These are phyloP conservation scores for Drosophila koepferae DNA, from an alignment of 2,888 invertebrate species.

Conservation along the genomic window DNA sequence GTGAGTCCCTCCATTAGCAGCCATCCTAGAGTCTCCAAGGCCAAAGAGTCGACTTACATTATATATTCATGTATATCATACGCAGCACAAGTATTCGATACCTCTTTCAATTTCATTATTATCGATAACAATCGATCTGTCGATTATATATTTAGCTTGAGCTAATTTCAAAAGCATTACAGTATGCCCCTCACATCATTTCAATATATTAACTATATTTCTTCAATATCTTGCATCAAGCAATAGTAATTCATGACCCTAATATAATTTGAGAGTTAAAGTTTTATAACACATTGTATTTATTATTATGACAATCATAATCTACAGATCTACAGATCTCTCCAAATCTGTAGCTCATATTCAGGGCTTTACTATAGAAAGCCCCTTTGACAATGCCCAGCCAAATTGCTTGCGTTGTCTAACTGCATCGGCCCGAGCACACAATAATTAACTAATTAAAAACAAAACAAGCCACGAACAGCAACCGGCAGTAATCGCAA, in stretches of 20 bases:
- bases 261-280: too few relatives aligned
- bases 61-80: too few relatives aligned
- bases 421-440: slow-evolving; percentile 53
- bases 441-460: slow-evolving; percentile 72
- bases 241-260: too few relatives aligned
- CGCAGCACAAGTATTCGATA: too few relatives aligned
- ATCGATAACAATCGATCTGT: background rate
- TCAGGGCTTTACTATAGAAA: background rate
- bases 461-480: slow-evolving; percentile 28
- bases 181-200: too few relatives aligned
- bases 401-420: slow-evolving; percentile 33
- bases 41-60: too few relatives aligned
- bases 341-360: background rate
- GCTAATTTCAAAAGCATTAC: background rate
- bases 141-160: background rate
- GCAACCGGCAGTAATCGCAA: slow-evolving; percentile 55
- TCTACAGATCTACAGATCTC: background rate
- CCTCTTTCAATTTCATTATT: background rate
- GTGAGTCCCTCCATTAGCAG: too few relatives aligned
- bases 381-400: slow-evolving; percentile 11
- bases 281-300: background rate
- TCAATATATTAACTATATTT: too few relatives aligned
- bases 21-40: too few relatives aligned
- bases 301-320: background rate
- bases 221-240: background rate